phyloP scores from a whole-genome alignment of 2,888 invertebrate genomes.

The Loripinus fragilis region DNA sequence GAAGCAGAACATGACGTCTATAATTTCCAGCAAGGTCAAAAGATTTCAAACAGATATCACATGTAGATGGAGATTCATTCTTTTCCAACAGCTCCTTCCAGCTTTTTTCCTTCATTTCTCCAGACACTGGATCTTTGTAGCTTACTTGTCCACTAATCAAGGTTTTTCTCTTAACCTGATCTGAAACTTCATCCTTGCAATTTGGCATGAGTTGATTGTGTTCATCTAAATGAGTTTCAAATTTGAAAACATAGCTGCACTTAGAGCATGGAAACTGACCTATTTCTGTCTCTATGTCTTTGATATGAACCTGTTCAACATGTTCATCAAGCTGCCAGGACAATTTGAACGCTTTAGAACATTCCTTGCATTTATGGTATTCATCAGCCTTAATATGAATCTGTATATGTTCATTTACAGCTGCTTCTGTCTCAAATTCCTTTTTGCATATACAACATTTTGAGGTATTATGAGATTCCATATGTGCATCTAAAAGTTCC shows the following conservation, averaged over 20 bases:
- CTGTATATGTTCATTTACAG: not conserved
- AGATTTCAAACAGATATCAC: not conserved
- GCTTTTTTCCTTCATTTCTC: not conserved
- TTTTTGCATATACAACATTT: not conserved
- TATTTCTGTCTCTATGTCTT: not conserved
- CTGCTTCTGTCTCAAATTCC: not conserved
- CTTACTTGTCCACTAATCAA: not conserved
- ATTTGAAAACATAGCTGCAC: not conserved
- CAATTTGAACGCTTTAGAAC: not conserved
- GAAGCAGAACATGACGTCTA: not conserved
- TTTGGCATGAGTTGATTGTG: not conserved
- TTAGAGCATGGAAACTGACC: not conserved
- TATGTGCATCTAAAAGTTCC: not conserved
- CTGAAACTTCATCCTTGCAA: not conserved
- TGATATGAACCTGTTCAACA: not conserved
- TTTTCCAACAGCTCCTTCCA: not conserved
- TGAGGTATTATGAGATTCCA: not conserved
- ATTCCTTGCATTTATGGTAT: not conserved
- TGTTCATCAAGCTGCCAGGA: not conserved
- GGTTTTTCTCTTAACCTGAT: not conserved
- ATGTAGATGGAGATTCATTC: not conserved
- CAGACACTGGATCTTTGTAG: not conserved
- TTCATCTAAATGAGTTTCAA: not conserved
- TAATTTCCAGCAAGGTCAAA: not conserved
- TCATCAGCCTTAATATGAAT: not conserved